These are phyloP conservation scores for Pempheris klunzingeri DNA, from an alignment of 2,797 vertebrate genomes.

Conservation along the genomic window DNA sequence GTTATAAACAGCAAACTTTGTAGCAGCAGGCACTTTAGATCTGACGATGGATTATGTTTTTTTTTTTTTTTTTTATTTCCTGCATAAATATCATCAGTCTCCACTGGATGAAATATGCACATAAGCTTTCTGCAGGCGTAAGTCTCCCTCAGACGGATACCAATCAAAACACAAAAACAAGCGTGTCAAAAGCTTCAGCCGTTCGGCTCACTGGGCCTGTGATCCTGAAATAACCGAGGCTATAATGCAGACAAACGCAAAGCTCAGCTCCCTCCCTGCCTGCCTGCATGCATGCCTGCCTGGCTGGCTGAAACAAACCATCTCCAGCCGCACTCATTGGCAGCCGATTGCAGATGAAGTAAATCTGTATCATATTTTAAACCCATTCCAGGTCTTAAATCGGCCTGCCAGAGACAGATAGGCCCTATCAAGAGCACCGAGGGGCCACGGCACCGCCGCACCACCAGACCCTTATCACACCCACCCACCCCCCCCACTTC, in stretches of 20 bases:
- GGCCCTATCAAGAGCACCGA: constrained; percentile 83
- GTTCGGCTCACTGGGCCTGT: constrained; percentile 48
- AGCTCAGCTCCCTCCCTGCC: constrained; percentile 44
- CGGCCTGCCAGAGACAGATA: constrained; percentile 86
- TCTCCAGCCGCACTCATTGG: constrained; percentile 50
- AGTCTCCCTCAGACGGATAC: constrained; percentile 40
- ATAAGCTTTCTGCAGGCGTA: constrained; percentile 35
- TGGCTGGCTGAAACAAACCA: constrained; percentile 58
- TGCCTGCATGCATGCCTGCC: too few species aligned
- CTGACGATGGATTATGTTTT: constrained; percentile 10
- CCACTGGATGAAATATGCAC: constrained; percentile 29
- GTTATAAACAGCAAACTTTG: not conserved
- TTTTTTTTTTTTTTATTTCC: not conserved
- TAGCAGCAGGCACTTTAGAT: constrained; percentile 1
- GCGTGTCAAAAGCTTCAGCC: constrained; percentile 49
- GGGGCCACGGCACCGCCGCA: constrained; percentile 64
- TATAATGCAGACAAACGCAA: constrained; percentile 42
- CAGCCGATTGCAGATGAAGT: constrained; percentile 85
- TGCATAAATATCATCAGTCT: constrained; percentile 19
- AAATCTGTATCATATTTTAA: constrained; percentile 85
- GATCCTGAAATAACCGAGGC: constrained; percentile 60
- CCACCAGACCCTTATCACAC: constrained; percentile 80
- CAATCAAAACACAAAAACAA: constrained; percentile 67
- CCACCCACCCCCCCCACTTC: constrained; percentile 37
- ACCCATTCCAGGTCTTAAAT: constrained; percentile 81